Conservation (phyloP, 2,797 vertebrate species). For the Dromococcyx pavoninus region DNA sequence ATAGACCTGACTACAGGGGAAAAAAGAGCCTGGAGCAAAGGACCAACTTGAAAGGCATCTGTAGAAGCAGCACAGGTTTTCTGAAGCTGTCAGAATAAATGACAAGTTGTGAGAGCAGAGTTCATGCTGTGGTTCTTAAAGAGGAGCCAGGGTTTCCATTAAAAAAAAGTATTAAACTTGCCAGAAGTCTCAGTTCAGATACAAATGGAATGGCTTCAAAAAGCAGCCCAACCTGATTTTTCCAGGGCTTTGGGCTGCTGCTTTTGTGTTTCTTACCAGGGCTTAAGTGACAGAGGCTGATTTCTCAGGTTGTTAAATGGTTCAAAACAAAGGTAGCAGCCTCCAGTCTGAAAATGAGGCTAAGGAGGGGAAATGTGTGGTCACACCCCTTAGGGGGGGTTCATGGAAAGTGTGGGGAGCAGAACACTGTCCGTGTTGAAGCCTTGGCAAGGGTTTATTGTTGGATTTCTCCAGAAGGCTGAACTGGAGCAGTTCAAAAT, state of each 20-base stretch:
- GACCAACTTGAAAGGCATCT: background rate
- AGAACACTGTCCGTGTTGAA: background rate
- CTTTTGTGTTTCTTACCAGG: background rate
- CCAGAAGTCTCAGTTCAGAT: background rate
- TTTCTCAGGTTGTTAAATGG: background rate
- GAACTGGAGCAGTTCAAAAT: background rate
- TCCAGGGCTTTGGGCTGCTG: background rate
- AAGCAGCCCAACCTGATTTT: background rate
- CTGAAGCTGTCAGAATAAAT: background rate
- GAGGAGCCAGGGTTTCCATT: background rate
- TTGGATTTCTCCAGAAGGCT: background rate
- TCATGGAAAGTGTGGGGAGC: rapidly evolving
- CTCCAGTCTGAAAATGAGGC: background rate
- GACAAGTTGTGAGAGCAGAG: background rate
- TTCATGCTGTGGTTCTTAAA: background rate
- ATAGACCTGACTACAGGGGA: background rate
- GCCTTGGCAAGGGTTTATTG: background rate
- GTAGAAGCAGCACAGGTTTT: background rate
- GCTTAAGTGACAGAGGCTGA: background rate
- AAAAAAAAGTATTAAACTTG: background rate
- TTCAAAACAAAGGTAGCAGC: constrained; percentile 5
- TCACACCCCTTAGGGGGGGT: background rate
- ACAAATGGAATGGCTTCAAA: background rate
- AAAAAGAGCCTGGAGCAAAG: background rate
- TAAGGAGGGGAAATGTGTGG: background rate